Evolutionary conservation across 2,888 invertebrate species (phyloP), one percentile per base, ranked within the genome.

Genomic region (Idaea dimidiata): DNA sequence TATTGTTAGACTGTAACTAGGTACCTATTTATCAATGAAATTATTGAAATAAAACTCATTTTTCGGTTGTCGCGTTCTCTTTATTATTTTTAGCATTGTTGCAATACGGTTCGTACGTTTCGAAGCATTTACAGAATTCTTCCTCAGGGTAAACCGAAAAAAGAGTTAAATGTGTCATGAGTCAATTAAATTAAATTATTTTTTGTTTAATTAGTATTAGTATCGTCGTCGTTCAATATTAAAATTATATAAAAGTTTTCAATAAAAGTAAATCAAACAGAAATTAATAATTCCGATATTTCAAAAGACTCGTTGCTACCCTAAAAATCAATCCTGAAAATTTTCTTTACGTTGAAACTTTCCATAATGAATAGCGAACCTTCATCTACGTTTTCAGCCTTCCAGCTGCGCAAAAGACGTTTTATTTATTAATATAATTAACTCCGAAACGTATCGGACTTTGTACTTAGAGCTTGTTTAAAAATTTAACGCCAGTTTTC

Each of bases 401-500:
- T 75, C 68, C 71, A 72, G 72, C 72, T 72, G 69, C 70, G 68
- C 66, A 68, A 68, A 67, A 70, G 69, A 72, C 71, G 68, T 73
- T 78, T 87, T 83, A 87, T 86, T 88, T 87, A 90, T 88, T 89
- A 89, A 89, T 83, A 86, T 79, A 89, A 88, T 90, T 87, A 91
- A 86, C 84, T 87, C 80, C 76, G 76, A 83, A 24, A 87, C 83
- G 87, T 89, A 91, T 91, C 86, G 87, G 86, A 90, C 89, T 91
- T 90, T 79, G 82, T 91, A 89, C 91, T 91, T 89, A 90, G 82
- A 79, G 85, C 81, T 83, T 88, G 83, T 86, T 92, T 91, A 92
- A 91, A 92, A 91, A 92, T 91, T 89, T 88, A 91, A 79, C 86
- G 76, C 74, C 83, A 78, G 84, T 82, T 79, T 79, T 80, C 80